Percentiles rank a stretch among this genome's conserved stretches.
These are phyloP conservation scores for Ailuropoda melanoleuca DNA, from an alignment of 2,113 vertebrate genomes.

Conservation along the genomic window DNA sequence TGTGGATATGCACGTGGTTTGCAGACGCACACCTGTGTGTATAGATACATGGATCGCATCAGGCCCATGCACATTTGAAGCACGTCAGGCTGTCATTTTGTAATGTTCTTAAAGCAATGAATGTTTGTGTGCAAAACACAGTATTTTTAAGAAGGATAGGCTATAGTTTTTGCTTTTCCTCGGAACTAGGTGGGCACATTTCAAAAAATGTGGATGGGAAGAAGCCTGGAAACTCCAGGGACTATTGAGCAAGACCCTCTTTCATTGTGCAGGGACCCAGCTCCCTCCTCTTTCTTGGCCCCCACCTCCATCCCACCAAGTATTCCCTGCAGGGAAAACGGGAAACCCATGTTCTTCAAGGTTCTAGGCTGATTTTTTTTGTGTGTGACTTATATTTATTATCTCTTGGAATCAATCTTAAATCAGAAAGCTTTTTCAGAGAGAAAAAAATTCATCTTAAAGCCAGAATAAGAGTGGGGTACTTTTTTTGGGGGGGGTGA, in stretches of 20 bases:
- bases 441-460: constrained; percentile 9
- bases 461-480: constrained; percentile 1
- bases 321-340: constrained; percentile 54
- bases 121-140: constrained; percentile 89
- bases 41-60: constrained; percentile 73
- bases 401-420: constrained; percentile 74
- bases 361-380: constrained; percentile 3
- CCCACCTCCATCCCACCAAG: neutral
- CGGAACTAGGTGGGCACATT: constrained; percentile 67
- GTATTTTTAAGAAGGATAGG: constrained; percentile 80
- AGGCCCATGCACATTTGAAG: constrained; percentile 84
- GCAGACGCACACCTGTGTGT: constrained; percentile 76
- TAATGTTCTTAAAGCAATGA: constrained; percentile 85
- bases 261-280: constrained; percentile 70
- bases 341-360: constrained; percentile 39
- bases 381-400: neutral
- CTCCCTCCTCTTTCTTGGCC: constrained; percentile 49
- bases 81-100: constrained; percentile 88
- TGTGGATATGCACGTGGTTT: constrained; percentile 76
- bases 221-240: constrained; percentile 72
- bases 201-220: constrained; percentile 72
- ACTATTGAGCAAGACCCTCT: constrained; percentile 61
- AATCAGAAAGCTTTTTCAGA: constrained; percentile 48
- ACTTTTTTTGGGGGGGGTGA: neutral
- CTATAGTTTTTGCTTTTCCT: constrained; percentile 79